Evolutionary conservation across 2,113 vertebrate genomes (phyloP), one percentile per base, ranked within the genome.

Genomic region (Pelecanus crispus): DNA sequence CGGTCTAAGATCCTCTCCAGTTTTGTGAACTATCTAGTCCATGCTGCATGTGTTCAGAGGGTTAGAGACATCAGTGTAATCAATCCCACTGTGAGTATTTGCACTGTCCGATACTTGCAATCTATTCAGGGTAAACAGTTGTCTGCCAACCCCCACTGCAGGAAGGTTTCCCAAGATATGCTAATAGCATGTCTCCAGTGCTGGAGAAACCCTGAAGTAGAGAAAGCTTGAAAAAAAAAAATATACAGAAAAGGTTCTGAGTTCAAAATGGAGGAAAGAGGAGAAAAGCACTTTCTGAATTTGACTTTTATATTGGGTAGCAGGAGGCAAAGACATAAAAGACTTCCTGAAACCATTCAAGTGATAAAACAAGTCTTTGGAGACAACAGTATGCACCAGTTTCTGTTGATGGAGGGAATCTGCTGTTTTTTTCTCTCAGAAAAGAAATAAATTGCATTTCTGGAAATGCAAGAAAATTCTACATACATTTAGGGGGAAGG

Each of bases 121-220:
- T 97, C 92, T 87, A 89, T 96, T 71, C 92, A 96, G 77, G 77
- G 94, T 88, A 96, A 96, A 97, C 96, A 95, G 88, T 85, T 85
- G 81, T 66, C 94, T 97, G 86, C 94, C 95, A 80, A 47, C 89
- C 84, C 83, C 80, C 49, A 31, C 52, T 29, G 45, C 83, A 85
- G 73, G 44, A 95, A 91, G 34, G 52, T 90, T 89, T 94, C 91
- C 77, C 84, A 82, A 73, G 92, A 13, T 62, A 72, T 50, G 84
- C 52, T 93, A 75, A 95, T 77, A 70, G 31, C 59, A 31, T 29
- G 16, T 81, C 77, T 49, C 42, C 72, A 36, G 66, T 15, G 65
- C 66, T 92, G 78, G 49, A 85, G 45, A 95, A 95, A 85, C 21
- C 25, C 36, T 11, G 3, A 44, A 75, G 62, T 0, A 81, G 49